phyloP scores from a whole-genome alignment of 2,113 vertebrate species.

The Mus musculus region DNA sequence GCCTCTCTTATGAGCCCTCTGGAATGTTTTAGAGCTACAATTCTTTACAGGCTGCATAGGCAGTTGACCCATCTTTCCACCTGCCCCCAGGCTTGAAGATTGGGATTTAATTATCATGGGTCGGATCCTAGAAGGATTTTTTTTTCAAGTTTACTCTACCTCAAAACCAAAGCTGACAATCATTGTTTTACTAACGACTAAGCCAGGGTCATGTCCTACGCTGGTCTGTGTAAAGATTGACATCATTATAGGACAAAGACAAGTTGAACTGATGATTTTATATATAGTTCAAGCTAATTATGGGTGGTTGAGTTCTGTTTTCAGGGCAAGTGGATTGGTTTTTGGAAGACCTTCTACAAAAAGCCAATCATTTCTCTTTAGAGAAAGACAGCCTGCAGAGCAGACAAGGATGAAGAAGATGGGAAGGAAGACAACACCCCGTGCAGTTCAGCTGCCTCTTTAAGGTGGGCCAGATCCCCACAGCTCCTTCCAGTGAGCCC shows the following conservation, averaged over 20 bases:
- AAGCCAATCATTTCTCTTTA: constrained; percentile 18
- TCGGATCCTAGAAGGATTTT: not conserved
- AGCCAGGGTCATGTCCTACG: not conserved
- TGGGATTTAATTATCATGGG: not conserved
- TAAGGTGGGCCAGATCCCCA: not conserved
- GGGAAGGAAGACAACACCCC: not conserved
- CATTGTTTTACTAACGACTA: not conserved
- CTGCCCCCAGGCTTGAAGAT: not conserved
- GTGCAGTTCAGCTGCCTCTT: not conserved
- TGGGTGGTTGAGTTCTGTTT: not conserved
- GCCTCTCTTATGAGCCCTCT: not conserved
- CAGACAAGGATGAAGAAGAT: not conserved
- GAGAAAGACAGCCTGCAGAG: not conserved
- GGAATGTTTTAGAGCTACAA: not conserved
- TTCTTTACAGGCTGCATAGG: not conserved
- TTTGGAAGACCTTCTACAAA: not conserved
- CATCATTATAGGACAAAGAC: not conserved
- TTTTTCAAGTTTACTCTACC: constrained; percentile 12
- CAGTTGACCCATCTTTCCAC: not conserved
- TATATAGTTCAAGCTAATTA: not conserved
- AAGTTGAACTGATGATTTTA: not conserved
- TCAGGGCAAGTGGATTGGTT: not conserved
- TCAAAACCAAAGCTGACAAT: constrained; percentile 1
- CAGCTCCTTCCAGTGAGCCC: not conserved
- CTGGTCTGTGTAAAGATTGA: not conserved